Conservation (phyloP, 2,888 invertebrate species). For the Sarcophaga carnaria region DNA sequence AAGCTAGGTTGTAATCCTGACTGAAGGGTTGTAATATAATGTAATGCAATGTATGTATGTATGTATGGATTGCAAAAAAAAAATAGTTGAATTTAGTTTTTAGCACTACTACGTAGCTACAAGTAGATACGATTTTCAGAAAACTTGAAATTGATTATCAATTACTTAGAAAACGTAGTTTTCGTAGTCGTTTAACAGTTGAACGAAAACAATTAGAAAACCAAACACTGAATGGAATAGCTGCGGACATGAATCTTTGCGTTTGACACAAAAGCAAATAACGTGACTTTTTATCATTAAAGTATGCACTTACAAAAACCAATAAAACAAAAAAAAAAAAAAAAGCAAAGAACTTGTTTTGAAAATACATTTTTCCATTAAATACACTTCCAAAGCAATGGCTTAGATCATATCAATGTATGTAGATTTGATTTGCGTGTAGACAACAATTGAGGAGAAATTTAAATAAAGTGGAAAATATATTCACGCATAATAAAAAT, state of each 20-base stretch:
- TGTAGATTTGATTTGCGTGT: constrained; percentile 30
- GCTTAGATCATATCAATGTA: not conserved
- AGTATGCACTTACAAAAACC: not conserved
- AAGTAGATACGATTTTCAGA: no score
- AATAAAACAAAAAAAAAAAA: constrained; percentile 9
- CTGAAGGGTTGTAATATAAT: no score
- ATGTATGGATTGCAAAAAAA: no score
- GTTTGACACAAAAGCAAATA: constrained; percentile 65
- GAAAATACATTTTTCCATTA: constrained; percentile 21
- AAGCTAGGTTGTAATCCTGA: no score
- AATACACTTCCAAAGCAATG: not conserved
- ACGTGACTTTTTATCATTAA: constrained; percentile 64
- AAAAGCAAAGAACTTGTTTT: not conserved
- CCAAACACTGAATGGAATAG: not conserved
- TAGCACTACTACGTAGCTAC: no score
- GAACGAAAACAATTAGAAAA: constrained; percentile 17
- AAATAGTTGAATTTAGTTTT: no score
- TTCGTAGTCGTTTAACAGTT: constrained; percentile 64
- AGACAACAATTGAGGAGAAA: constrained; percentile 46
- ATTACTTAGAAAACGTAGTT: no score
- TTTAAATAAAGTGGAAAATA: constrained; percentile 22
- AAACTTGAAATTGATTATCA: no score
- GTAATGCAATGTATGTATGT: no score
- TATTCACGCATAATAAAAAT: not conserved
- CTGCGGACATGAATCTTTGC: constrained; percentile 25